Evolutionary conservation across 1,140 invertebrate genomes (phyloP), one percentile per base, ranked within the genome.

Genomic region (Holcopasites calliopsidis): DNA sequence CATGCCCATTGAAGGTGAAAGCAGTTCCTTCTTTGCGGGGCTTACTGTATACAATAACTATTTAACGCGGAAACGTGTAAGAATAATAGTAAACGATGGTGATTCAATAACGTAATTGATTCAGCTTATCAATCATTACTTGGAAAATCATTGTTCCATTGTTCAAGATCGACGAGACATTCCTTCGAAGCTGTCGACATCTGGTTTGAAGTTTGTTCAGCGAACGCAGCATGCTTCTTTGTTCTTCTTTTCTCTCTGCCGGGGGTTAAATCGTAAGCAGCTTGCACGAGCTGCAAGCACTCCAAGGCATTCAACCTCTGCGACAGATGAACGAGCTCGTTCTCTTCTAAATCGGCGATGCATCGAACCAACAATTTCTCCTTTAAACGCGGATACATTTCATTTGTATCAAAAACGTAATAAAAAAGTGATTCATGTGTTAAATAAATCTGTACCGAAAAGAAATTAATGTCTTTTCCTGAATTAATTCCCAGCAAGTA

Each of bases 91-190:
- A 40, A 40, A 6, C 6, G 38, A 40, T 7, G 6, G 6, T 7
- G 38, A 40, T 7, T 40, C 38, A 35, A n/a, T 58, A 7, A 26
- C 28, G 13, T 13, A 38, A 8, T 70, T 35, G 6, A 35, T 26
- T 18, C 10, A 5, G 11, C 8, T n/a, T 26, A 16, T 38, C 7
- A 16, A 10, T 6, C 23, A 31, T 47, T 60, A 77, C 76, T 57
- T 66, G 71, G 60, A 35, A 52, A 74, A 23, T 73, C 40, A n/a
- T 61, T 18, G 7, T 60, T 66, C 76, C 70, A 66, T 3, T 60
- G 11, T 52, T 65, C 54, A 10, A 77, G 70, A 10, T 58, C 18
- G 1, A 66, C 3, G 1, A 77, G 28, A 44, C 70, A 77, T 13
- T 66, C 61, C 16, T 38, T 55, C 18, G 70, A 35, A 3, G 21